A percentile compares a stretch with the other conserved stretches of the same genome.
These are phyloP conservation scores for Salarias fasciatus DNA, from an alignment of 2,797 vertebrate genomes.

Conservation along the genomic window DNA sequence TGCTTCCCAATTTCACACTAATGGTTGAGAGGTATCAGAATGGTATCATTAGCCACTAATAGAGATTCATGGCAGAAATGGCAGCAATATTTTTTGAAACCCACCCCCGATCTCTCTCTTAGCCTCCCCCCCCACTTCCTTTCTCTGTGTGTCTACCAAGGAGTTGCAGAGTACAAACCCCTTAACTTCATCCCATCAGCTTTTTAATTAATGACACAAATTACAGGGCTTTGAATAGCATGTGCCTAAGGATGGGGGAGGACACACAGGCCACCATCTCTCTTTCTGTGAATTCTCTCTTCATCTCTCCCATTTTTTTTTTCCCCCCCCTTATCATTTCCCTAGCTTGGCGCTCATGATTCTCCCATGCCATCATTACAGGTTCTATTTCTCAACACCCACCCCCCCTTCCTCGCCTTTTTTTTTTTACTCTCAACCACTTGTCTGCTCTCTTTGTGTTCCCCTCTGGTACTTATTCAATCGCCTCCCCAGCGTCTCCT, in stretches of 20 bases:
- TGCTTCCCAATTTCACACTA: slow-evolving; percentile 80
- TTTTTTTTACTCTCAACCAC: slow-evolving; percentile 59
- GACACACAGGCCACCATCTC: slow-evolving; percentile 58
- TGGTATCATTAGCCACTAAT: slow-evolving; percentile 83
- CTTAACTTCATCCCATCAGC: slow-evolving; percentile 74
- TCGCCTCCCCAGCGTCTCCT: slow-evolving; percentile 54
- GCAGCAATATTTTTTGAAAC: slow-evolving; percentile 71
- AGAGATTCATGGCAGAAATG: slow-evolving; percentile 82
- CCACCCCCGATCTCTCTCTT: not conserved
- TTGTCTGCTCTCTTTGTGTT: slow-evolving; percentile 65
- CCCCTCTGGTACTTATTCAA: slow-evolving; percentile 57
- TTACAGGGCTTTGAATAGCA: slow-evolving; percentile 79
- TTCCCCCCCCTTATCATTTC: slow-evolving; percentile 44
- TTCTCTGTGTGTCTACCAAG: slow-evolving; percentile 24
- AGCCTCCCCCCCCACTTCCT: not conserved
- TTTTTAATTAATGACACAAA: slow-evolving; percentile 83
- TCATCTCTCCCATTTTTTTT: slow-evolving; percentile 36
- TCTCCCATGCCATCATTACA: slow-evolving; percentile 68
- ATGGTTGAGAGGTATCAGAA: slow-evolving; percentile 80
- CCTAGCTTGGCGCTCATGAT: slow-evolving; percentile 42
- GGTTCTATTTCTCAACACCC: slow-evolving; percentile 71
- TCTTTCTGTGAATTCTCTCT: slow-evolving; percentile 64
- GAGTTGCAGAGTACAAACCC: slow-evolving; percentile 63
- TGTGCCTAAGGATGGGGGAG: slow-evolving; percentile 78
- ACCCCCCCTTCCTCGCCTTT: too few relatives aligned